A percentile compares a stretch with the other conserved stretches of the same genome.
phyloP scores from a whole-genome alignment of 2,797 vertebrate genomes.

The Fistularia commersonii region DNA sequence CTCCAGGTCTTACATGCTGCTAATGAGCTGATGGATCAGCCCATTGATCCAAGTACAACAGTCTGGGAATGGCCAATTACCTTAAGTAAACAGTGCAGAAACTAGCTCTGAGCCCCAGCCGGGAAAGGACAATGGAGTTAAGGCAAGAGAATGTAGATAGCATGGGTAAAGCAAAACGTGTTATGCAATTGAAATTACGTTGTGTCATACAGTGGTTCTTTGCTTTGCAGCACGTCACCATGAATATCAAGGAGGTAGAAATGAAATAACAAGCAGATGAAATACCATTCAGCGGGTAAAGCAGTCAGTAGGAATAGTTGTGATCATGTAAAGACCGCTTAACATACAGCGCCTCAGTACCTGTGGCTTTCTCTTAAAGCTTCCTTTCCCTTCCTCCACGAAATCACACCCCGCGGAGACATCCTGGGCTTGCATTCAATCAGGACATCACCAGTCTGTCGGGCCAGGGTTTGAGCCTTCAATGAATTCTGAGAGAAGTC shows the following conservation, averaged over 20 bases:
- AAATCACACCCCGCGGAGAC: slow-evolving; percentile 89
- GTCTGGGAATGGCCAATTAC: slow-evolving; percentile 68
- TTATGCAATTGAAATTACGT: slow-evolving; percentile 53
- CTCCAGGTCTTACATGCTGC: slow-evolving; percentile 50
- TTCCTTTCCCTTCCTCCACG: slow-evolving; percentile 92
- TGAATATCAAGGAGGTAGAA: slow-evolving; percentile 51
- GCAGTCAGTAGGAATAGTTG: slow-evolving; percentile 29
- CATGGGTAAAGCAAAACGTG: slow-evolving; percentile 21
- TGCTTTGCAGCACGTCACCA: slow-evolving; percentile 48
- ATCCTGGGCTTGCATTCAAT: slow-evolving; percentile 94
- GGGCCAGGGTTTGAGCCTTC: slow-evolving; percentile 87
- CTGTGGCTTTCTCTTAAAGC: slow-evolving; percentile 87
- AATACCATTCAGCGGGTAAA: slow-evolving; percentile 27
- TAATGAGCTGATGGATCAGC: slow-evolving; percentile 74
- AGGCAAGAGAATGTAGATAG: slow-evolving; percentile 35
- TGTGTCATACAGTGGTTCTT: slow-evolving; percentile 43
- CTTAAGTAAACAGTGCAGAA: slow-evolving; percentile 65
- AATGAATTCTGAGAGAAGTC: slow-evolving; percentile 91
- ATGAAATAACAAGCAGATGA: slow-evolving; percentile 43
- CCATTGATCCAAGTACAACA: slow-evolving; percentile 61
- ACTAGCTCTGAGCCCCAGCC: slow-evolving; percentile 32
- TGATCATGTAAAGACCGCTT: slow-evolving; percentile 9
- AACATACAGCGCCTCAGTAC: slow-evolving; percentile 66
- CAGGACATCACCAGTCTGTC: slow-evolving; percentile 87
- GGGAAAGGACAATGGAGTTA: slow-evolving; percentile 36